These are phyloP conservation scores for Paralichthys olivaceus DNA, from an alignment of 2,113 vertebrate genomes.

Conservation along the genomic window DNA sequence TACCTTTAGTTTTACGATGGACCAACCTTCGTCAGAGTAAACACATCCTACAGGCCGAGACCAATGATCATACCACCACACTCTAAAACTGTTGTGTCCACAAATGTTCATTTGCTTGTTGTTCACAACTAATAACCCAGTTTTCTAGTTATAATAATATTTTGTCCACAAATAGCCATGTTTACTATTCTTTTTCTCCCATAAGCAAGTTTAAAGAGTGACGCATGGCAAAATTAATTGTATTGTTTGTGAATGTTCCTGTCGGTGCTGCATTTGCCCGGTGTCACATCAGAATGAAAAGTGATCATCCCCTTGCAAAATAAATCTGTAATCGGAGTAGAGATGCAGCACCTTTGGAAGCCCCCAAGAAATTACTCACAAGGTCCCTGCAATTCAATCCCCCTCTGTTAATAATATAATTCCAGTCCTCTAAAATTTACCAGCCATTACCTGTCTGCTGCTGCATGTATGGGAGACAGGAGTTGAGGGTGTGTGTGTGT, in stretches of 20 bases:
- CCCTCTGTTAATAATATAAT: slow-evolving; percentile 29
- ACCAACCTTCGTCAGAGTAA: slow-evolving; percentile 38
- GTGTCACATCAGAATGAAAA: slow-evolving; percentile 37
- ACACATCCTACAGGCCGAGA: slow-evolving; percentile 8
- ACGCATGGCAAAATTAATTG: slow-evolving; percentile 25
- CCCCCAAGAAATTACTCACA: slow-evolving; percentile 11
- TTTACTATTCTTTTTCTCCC: slow-evolving; percentile 1
- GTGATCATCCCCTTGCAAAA: slow-evolving; percentile 47
- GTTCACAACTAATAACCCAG: background rate
- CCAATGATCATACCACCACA: slow-evolving; percentile 6
- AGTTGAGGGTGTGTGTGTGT: background rate
- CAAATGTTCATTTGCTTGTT: slow-evolving; percentile 15
- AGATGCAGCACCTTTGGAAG: slow-evolving; percentile 40
- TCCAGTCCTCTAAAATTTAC: slow-evolving; percentile 7
- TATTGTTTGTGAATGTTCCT: slow-evolving; percentile 30
- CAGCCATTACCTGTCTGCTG: slow-evolving; percentile 31
- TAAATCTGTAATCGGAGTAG: slow-evolving; percentile 32
- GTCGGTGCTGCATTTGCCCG: slow-evolving; percentile 28
- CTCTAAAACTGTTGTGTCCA: background rate
- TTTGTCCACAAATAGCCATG: background rate
- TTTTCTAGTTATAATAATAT: no score
- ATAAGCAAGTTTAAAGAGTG: background rate
- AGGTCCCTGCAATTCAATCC: slow-evolving; percentile 47
- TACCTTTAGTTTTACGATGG: slow-evolving; percentile 45
- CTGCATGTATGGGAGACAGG: background rate